These are phyloP conservation scores for Syngnathus rostellatus DNA, from an alignment of 2,797 vertebrate species.

Conservation along the genomic window DNA sequence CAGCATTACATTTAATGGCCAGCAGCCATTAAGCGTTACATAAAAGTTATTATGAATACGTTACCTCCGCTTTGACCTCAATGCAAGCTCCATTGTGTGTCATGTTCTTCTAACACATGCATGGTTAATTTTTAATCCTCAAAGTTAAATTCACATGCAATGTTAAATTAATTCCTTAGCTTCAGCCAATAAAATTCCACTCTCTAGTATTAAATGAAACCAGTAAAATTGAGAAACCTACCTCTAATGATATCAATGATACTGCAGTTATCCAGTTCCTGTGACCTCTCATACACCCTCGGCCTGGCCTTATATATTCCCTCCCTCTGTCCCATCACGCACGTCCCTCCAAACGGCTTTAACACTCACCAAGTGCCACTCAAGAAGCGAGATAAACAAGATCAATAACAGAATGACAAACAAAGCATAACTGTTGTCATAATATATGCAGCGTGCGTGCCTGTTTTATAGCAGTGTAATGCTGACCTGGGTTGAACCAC, in stretches of 20 bases:
- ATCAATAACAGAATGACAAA: not conserved
- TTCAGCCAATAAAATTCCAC: not conserved
- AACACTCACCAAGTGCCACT: conserved; percentile 15
- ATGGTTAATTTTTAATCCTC: not conserved
- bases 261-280: conserved; percentile 26
- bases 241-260: conserved; percentile 31
- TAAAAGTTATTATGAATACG: not conserved
- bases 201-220: not conserved
- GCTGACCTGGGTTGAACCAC: not conserved
- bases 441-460: not conserved
- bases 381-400: not conserved
- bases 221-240: conserved; percentile 24
- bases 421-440: not conserved
- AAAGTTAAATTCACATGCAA: not conserved
- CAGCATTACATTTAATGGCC: not conserved
- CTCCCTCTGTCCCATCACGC: conserved; percentile 18
- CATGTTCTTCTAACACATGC: not conserved
- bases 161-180: not conserved
- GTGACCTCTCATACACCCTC: conserved; percentile 10
- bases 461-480: too few relatives aligned
- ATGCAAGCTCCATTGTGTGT: not conserved
- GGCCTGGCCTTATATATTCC: conserved; percentile 54
- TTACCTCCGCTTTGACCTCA: conserved; percentile 15
- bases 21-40: conserved; percentile 10
- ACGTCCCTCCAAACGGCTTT: conserved; percentile 33